These are phyloP conservation scores for Eristalis pertinax DNA, from an alignment of 2,888 invertebrate species.

Conservation along the genomic window DNA sequence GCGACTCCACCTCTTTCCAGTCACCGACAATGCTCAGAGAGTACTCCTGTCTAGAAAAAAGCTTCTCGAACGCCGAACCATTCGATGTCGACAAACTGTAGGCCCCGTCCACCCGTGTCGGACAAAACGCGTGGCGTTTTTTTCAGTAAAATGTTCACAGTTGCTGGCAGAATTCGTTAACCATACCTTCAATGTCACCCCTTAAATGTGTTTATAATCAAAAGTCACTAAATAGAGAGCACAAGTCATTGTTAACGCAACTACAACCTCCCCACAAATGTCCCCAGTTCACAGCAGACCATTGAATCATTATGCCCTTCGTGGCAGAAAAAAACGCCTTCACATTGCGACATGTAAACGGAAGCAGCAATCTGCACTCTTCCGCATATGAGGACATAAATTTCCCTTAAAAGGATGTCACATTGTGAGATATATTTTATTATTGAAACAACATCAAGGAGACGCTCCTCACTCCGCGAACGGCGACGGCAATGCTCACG, in stretches of 20 bases:
- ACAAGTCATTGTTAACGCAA: background rate
- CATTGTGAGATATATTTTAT: constrained; percentile 64
- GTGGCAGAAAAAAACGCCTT: constrained; percentile 32
- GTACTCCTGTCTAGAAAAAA: too few species aligned
- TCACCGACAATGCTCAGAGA: too few species aligned
- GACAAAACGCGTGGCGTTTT: too few species aligned
- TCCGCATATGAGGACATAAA: constrained; percentile 69
- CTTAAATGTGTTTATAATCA: too few species aligned
- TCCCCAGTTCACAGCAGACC: background rate
- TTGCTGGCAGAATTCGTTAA: too few species aligned
- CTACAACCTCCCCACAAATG: background rate
- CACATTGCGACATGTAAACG: constrained; percentile 46
- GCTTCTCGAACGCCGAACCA: too few species aligned
- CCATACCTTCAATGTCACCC: too few species aligned
- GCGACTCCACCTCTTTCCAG: too few species aligned
- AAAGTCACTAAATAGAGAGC: background rate
- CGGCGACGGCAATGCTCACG: background rate
- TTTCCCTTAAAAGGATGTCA: constrained; percentile 63
- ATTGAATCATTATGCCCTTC: constrained; percentile 47
- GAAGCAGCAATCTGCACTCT: constrained; percentile 64
- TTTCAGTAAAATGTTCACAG: too few species aligned
- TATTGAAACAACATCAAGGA: constrained; percentile 56
- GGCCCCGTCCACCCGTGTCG: too few species aligned
- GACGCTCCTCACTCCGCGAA: background rate
- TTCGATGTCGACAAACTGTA: too few species aligned